Evolutionary conservation across 1,140 invertebrate genomes (phyloP), one percentile per base, ranked within the genome.

Genomic region (Xylocopa sonorina): DNA sequence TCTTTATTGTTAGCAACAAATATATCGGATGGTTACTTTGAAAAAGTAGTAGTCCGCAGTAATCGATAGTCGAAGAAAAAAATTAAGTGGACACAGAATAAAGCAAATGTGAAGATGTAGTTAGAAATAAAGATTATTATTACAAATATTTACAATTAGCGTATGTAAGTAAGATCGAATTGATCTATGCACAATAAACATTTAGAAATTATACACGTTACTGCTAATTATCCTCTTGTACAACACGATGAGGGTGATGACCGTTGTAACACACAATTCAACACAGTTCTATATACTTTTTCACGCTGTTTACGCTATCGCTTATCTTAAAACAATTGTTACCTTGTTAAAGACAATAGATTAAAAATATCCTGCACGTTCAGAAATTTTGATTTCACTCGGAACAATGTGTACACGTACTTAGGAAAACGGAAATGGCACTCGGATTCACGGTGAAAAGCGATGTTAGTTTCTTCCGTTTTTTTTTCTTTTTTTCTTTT

Each of bases 391-490:
- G 77, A 87, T 88, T 84, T 71, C n/a, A 84, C 62, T 78, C 69
- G 32, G 46, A 58, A 84, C 51, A 57, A 58, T 62, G 53, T 38
- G 51, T 67, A 57, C 29, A 50, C 24, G 72, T 55, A 69, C 34
- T 34, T 63, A 69, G 48, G 38, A 69, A 73, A 84, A 81, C 69
- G 75, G 57, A 78, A 83, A 90, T 89, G 89, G 89, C 89, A 90
- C 89, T 85, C 83, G 85, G 86, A 90, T 88, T 89, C 89, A 90
- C 88, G 89, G 88, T 87, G 82, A 80, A 82, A 80, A 82, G 63
- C 78, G 46, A 82, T 71, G 71, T 80, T 67, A 72, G 73, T 78
- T 80, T 66, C 38, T 78, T 76, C 27, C 34, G 43, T 82, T 82
- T 83, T 81, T 29, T n/a, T n/a, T n/a, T n/a, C n/a, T n/a, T n/a